phyloP scores from a whole-genome alignment of 2,113 vertebrate genomes.

The Platysteira castanea region DNA sequence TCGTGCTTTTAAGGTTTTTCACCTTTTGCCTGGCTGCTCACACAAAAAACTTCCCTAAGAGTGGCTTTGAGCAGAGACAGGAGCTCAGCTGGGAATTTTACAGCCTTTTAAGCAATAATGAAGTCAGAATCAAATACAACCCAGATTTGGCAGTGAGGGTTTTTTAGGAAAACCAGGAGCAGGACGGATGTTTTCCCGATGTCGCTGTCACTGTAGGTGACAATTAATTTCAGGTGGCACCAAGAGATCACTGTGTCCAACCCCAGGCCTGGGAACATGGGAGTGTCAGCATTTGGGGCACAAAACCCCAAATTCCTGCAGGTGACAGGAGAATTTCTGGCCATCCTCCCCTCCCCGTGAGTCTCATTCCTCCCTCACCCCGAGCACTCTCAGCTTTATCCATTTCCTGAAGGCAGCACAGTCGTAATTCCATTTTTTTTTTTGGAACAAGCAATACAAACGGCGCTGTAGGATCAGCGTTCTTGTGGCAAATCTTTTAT shows the following conservation, averaged over 20 bases:
- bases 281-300: background rate
- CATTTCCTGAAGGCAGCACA: background rate
- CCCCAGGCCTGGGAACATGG: background rate
- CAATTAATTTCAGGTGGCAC: background rate
- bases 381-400: background rate
- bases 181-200: background rate
- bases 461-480: background rate
- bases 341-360: background rate
- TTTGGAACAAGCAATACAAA: background rate
- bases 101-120: conserved; percentile 32
- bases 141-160: background rate
- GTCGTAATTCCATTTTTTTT: background rate
- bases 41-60: background rate
- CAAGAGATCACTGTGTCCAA: background rate
- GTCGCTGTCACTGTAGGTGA: background rate
- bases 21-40: background rate
- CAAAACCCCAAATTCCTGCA: background rate
- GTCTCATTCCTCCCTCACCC: background rate
- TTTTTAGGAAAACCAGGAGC: background rate
- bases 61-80: background rate
- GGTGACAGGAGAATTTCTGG: background rate
- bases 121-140: background rate
- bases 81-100: background rate
- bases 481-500: background rate
- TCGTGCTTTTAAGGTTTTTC: background rate